Base-by-base conservation (phyloP, 2,888 invertebrate genomes). In the Tridacna crocea region DNA sequence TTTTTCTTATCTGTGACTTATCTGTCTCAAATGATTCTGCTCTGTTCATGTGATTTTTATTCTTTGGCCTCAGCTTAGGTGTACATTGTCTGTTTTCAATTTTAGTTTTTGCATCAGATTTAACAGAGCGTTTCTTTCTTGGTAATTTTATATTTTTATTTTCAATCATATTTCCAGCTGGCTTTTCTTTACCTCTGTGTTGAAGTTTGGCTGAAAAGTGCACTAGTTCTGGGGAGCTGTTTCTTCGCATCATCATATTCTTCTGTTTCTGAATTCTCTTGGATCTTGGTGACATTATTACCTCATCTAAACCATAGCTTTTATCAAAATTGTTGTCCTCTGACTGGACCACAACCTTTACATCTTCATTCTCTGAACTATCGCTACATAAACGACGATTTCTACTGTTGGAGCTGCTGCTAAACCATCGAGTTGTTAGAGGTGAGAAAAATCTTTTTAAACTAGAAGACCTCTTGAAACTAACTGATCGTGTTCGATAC, bases 1-100 rank as follows among this genome's bases (percentile, higher is more conserved):
- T 70, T 24, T 51, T 48, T 47, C 51, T 46, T 24, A 70, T 17
- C 26, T 27, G 19, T 15, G 22, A 19, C 6, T 26, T 47, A 11
- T 70, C 70, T 22, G 48, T 51, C 13, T 70, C 70, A 26, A 24
- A 51, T 3, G 70, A 70, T 15, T 51, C 11, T 10, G 55, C 51
- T 26, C 51, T 68, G 11, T 47, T 68, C 47, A 47, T 70, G 51
- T 70, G 48, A 22, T 12, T n/a, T 51, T 51, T 70, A n/a, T 70
- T 70, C 19, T 47, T 70, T 26, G n/a, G 74, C 27, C 79, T 76
- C 24, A 79, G 55, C 27, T 77, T 74, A 19, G 79, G 79, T 15
- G 79, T 83, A 47, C 79, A 48, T 17, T 61, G 60, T 63, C 61
- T 74, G 46, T 61, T 74, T 22, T 74, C 74, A 63, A 61, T 61